Percentiles rank a stretch among this genome's conserved stretches.
phyloP scores from a whole-genome alignment of 2,797 vertebrate genomes.

The Platyrinchus mystaceus region DNA sequence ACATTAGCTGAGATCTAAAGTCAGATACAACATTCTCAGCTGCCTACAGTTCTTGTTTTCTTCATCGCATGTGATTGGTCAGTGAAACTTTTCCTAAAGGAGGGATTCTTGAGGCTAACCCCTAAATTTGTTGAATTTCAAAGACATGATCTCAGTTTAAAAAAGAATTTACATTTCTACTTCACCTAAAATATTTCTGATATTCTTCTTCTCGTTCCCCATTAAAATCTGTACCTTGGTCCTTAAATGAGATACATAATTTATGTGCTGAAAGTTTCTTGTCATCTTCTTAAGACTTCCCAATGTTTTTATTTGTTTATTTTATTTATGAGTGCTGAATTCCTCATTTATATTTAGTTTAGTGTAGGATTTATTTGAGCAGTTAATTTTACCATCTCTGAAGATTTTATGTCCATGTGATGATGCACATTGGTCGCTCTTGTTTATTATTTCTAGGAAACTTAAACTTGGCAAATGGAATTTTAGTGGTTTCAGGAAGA shows the following conservation, averaged over 20 bases:
- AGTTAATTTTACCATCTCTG: not conserved
- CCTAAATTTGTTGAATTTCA: not conserved
- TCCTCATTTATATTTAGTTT: not conserved
- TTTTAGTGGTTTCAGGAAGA: not conserved
- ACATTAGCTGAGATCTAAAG: not conserved
- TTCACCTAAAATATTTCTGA: not conserved
- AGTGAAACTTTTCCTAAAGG: not conserved
- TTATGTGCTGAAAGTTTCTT: not conserved
- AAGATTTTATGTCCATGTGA: not conserved
- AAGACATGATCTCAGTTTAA: not conserved
- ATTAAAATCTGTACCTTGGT: not conserved
- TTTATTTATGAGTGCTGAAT: not conserved
- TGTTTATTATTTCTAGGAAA: not conserved
- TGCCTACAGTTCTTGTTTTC: not conserved
- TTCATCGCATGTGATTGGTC: not conserved
- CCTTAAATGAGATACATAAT: not conserved
- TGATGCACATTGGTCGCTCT: not conserved
- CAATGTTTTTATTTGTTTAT: not conserved
- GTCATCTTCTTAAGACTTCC: not conserved
- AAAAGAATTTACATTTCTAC: not conserved
- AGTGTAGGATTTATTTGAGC: not conserved
- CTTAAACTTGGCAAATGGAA: not conserved
- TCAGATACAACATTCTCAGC: not conserved
- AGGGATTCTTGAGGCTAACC: not conserved
- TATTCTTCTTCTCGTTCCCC: not conserved